phyloP scores from a whole-genome alignment of 2,113 vertebrate species.

The Butorides virescens region DNA sequence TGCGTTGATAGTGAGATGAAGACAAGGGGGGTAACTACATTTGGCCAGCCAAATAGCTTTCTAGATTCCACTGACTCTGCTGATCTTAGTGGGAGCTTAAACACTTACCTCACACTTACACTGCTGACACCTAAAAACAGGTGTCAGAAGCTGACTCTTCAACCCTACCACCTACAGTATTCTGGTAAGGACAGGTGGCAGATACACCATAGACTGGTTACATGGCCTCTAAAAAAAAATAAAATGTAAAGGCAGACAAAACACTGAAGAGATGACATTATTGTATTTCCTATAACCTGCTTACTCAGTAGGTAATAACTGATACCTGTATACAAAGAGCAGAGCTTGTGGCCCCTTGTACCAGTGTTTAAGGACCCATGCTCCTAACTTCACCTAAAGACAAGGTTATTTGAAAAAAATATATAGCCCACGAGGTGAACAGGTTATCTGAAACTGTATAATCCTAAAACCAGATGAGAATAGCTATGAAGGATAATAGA shows the following conservation, averaged over 20 bases:
- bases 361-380: background rate
- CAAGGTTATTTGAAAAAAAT: background rate
- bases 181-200: background rate
- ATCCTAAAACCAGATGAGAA: background rate
- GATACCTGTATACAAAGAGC: background rate
- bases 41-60: background rate
- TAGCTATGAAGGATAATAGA: background rate
- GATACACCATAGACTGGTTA: background rate
- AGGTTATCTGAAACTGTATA: background rate
- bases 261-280: background rate
- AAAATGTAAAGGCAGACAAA: background rate
- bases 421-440: background rate
- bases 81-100: background rate
- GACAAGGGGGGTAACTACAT: background rate
- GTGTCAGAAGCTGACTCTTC: background rate
- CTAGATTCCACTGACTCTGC: background rate
- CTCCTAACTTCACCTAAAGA: background rate
- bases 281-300: background rate
- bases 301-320: background rate
- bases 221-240: background rate
- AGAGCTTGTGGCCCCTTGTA: background rate
- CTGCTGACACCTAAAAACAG: background rate
- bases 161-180: background rate
- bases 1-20: background rate
- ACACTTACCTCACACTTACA: background rate